Conservation (phyloP, 1,140 invertebrate species). For the Reticulitermes speratus region DNA sequence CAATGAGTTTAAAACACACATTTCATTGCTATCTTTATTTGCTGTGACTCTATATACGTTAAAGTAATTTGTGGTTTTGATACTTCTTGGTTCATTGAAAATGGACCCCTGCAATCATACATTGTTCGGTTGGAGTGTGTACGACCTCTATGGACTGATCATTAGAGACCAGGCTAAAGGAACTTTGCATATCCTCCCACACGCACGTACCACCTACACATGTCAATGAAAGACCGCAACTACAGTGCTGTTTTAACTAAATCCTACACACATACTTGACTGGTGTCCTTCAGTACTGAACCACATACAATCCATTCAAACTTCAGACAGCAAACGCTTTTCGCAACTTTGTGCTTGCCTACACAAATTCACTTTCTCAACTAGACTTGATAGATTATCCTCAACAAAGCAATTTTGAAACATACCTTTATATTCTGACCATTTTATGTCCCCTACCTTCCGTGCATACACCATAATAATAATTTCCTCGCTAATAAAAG, state of each 20-base stretch:
- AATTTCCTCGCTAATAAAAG: no score
- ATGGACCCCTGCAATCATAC: background rate
- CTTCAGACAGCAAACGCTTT: background rate
- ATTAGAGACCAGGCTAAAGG: background rate
- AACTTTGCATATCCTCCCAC: background rate
- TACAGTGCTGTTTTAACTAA: background rate
- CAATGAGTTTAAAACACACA: no score
- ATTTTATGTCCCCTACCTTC: no score
- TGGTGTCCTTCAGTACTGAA: background rate
- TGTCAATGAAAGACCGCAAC: background rate
- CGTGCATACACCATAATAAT: no score
- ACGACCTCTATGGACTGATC: background rate
- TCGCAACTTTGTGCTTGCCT: background rate
- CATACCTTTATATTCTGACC: no score
- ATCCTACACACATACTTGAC: background rate
- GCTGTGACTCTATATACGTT: background rate
- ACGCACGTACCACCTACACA: background rate
- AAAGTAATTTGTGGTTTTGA: background rate
- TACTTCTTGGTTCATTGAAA: background rate
- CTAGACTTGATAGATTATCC: no score
- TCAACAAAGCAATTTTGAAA: no score
- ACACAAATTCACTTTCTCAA: no score
- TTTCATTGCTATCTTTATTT: background rate
- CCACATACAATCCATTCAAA: background rate
- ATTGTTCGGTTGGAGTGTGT: background rate